Conservation (phyloP, 2,888 invertebrate species). For the Papilio protenor region DNA sequence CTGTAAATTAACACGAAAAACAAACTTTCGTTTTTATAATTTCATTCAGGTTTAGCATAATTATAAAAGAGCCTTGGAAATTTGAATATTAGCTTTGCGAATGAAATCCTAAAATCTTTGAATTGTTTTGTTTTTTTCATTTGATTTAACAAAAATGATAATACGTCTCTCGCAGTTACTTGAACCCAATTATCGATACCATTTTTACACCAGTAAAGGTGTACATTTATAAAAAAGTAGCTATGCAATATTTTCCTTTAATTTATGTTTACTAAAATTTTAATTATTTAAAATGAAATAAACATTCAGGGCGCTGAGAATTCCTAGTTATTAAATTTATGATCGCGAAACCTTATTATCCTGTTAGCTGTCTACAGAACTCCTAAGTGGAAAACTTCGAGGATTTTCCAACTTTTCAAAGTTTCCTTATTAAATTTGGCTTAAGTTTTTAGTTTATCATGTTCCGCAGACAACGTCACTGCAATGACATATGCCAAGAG, state of each 20-base stretch:
- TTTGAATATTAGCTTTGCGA: conserved; percentile 39
- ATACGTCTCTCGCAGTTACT: neutral
- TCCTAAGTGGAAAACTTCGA: conserved; percentile 41
- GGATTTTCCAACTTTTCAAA: conserved; percentile 40
- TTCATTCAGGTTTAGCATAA: conserved; percentile 32
- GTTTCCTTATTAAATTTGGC: conserved; percentile 44
- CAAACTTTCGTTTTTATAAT: conserved; percentile 36
- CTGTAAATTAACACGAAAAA: conserved; percentile 29
- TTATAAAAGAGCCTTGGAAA: conserved; percentile 34
- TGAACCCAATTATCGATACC: too few species aligned
- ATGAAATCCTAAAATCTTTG: conserved; percentile 21
- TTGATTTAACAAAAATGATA: too few species aligned
- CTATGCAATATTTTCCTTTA: neutral
- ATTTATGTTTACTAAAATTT: neutral
- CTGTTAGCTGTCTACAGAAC: conserved; percentile 41
- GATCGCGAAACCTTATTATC: conserved; percentile 39
- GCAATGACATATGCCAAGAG: conserved; percentile 18
- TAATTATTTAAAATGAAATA: neutral
- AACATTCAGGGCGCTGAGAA: neutral
- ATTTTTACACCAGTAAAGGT: neutral
- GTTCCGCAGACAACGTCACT: conserved; percentile 1
- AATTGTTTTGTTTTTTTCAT: conserved; percentile 1
- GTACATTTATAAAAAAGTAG: neutral
- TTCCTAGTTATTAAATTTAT: conserved; percentile 38
- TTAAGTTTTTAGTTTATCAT: conserved; percentile 40